Percentiles rank a stretch among this genome's conserved stretches.
These are phyloP conservation scores for Osmoderma eremita DNA, from an alignment of 2,888 invertebrate species.

Conservation along the genomic window DNA sequence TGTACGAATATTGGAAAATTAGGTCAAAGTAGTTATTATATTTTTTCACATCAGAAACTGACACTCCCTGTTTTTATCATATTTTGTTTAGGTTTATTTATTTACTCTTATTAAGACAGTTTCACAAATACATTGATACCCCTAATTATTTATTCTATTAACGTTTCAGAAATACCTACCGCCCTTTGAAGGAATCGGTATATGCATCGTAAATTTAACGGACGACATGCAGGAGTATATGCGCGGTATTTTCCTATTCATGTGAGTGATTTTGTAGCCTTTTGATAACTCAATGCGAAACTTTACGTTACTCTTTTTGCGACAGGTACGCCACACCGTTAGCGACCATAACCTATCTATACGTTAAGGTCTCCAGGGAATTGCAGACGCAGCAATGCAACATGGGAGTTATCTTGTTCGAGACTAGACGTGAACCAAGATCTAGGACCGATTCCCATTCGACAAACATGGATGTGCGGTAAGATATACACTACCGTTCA, in stretches of 20 bases:
- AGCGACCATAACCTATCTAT: conserved; percentile 71
- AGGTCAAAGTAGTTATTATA: no score
- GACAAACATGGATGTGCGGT: conserved; percentile 58
- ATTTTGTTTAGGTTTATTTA: no score
- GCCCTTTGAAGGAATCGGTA: conserved; percentile 68
- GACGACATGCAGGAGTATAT: conserved; percentile 76
- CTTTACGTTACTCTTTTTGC: not conserved
- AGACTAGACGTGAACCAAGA: conserved; percentile 62
- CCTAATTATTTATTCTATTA: conserved; percentile 41
- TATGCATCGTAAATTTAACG: conserved; percentile 72
- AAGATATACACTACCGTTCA: no score
- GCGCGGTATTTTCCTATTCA: conserved; percentile 71
- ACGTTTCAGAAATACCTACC: conserved; percentile 66
- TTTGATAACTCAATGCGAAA: no score
- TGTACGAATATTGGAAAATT: no score
- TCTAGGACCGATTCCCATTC: conserved; percentile 58
- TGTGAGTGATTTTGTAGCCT: conserved; percentile 65
- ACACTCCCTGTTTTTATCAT: no score
- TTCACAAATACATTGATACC: not conserved
- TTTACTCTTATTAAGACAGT: no score
- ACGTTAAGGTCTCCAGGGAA: conserved; percentile 73
- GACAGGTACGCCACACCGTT: conserved; percentile 69
- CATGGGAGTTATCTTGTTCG: conserved; percentile 68
- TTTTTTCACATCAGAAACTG: no score
- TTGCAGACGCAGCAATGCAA: conserved; percentile 67